Base-by-base conservation (phyloP, 2,113 vertebrate genomes). In the Numenius arquata region DNA sequence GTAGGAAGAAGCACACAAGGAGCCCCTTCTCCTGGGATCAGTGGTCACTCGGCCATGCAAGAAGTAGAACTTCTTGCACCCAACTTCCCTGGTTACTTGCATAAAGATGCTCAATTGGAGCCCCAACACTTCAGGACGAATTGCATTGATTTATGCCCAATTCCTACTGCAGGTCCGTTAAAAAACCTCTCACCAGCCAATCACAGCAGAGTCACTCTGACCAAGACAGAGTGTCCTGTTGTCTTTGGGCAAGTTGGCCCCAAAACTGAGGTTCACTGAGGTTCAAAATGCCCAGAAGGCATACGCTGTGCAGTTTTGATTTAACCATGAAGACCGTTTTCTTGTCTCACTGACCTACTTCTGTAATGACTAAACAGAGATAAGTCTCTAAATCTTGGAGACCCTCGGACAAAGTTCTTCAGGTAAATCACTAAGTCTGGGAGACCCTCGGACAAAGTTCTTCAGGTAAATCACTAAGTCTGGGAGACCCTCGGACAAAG, bases 201-300 rank as follows among this genome's bases (percentile, higher is more conserved):
- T 25, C 59, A 21, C 30, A 0, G 0, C 43, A 14, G 25, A 36
- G 41, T 22, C n/a, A 4, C 50, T 40, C 34, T 41, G 50, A 25
- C 13, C 48, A n/a, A 71, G 34, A n/a, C 40, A 40, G 9, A 20
- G 12, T 2, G 0, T 25, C 66, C 25, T 16, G 13, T 3, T 41
- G n/a, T 2, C n/a, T 50, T 74, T 1, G 0, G 32, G 36, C 21
- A 74, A 52, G 32, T 23, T 20, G 30, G 26, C 16, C 41, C 50
- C 26, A 30, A 7, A 41, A 50, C 11, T 4, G 2, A 14, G 1
- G 13, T 1, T 4, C 17, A 6, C 41, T 1, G 5, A 50, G 32
- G 68, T 15, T 43, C 30, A 58, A 6, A 66, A 32, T 2, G 1
- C 68, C 43, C n/a, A 2, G 36, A 58, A 36, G 25, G 9, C 17